Evolutionary conservation across 2,113 vertebrate genomes (phyloP).

Genomic region (Elgaria multicarinata): DNA sequence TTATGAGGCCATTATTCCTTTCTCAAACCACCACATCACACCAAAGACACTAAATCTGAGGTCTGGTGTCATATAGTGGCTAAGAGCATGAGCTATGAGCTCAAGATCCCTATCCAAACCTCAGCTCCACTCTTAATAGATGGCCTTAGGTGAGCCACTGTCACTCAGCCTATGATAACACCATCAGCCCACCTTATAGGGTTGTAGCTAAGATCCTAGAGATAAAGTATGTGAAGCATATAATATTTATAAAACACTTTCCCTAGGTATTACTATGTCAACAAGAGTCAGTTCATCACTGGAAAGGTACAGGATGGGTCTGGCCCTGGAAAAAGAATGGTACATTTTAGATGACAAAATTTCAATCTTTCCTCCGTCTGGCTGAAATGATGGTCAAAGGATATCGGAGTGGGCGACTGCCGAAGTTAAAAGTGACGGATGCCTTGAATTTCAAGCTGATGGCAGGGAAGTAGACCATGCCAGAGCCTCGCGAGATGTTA

Average conservation of each 20-base stretch:
- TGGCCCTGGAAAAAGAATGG: not conserved
- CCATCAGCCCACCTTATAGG: not conserved
- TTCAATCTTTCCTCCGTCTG: constrained; percentile 1
- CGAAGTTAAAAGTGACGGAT: constrained; percentile 97
- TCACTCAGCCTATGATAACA: not conserved
- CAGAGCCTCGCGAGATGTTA: constrained; percentile 89
- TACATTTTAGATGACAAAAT: not conserved
- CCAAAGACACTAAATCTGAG: not conserved
- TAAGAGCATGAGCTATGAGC: not conserved
- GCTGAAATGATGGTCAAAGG: constrained; percentile 75
- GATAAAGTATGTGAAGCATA: not conserved
- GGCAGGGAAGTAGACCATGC: constrained; percentile 95
- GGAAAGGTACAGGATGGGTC: not conserved
- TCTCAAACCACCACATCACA: not conserved
- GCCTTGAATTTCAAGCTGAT: constrained; percentile 99
- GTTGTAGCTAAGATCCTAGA: not conserved
- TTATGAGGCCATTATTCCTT: not conserved
- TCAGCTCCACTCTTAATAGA: not conserved
- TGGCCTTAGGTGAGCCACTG: not conserved
- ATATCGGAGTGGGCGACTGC: constrained; percentile 97
- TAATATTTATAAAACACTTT: not conserved
- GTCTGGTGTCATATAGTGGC: not conserved
- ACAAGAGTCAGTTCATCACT: not conserved
- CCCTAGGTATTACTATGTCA: not conserved
- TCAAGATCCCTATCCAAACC: not conserved